These are phyloP conservation scores for Cotesia chilonis DNA, from an alignment of 1,140 invertebrate species.

Conservation along the genomic window DNA sequence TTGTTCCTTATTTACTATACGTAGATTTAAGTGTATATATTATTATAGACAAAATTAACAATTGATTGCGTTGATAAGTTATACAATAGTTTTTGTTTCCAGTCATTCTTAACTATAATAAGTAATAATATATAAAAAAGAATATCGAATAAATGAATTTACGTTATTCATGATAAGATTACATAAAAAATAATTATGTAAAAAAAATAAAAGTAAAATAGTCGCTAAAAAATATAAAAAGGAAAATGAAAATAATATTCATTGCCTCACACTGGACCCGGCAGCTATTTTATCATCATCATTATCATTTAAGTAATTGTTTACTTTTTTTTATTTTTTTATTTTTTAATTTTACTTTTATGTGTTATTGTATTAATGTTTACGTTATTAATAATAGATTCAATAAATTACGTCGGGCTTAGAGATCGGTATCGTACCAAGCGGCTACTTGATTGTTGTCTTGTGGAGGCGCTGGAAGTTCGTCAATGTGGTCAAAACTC, in stretches of 20 bases:
- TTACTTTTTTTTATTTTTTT: neutral
- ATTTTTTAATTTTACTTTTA: neutral
- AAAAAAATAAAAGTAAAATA: constrained; percentile 2
- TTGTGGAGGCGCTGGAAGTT: constrained; percentile 85
- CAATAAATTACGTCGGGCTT: constrained; percentile 51
- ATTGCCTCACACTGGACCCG: too few species aligned
- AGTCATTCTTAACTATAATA: too few species aligned
- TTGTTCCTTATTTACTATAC: constrained; percentile 41
- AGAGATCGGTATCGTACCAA: constrained; percentile 97
- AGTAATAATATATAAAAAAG: too few species aligned
- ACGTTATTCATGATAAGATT: too few species aligned
- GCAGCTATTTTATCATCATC: too few species aligned
- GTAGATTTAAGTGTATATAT: constrained; percentile 18
- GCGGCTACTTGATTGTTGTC: constrained; percentile 90
- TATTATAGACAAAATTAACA: constrained; percentile 6
- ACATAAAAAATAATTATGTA: neutral
- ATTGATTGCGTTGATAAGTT: neutral
- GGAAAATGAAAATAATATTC: neutral
- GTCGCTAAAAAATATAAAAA: neutral
- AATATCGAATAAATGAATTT: too few species aligned
- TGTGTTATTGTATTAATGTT: constrained; percentile 5
- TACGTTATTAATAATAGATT: constrained; percentile 14
- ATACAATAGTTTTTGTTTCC: too few species aligned
- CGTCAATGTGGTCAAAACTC: constrained; percentile 84
- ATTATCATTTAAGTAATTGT: neutral